Evolutionary conservation across 2,888 invertebrate species (phyloP).

Genomic region (Ectropis crepuscularia): DNA sequence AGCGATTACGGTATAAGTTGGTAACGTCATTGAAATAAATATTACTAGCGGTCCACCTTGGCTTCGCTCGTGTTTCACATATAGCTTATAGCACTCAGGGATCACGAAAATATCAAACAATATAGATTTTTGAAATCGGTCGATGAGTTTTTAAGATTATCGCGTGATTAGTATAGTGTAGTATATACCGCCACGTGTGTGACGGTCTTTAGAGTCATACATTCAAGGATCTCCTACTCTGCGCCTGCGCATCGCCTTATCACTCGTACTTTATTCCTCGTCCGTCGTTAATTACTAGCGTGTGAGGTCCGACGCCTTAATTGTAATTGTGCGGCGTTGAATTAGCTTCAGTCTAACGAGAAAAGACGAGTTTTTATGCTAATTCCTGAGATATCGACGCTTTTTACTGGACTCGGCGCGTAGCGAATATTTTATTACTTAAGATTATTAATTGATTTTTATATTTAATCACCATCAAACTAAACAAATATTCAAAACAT

Average conservation of each 20-base stretch:
- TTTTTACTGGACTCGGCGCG: slow-evolving; percentile 12
- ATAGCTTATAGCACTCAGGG: too few species aligned
- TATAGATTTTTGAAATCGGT: too few species aligned
- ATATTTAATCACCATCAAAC: neutral
- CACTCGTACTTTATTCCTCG: slow-evolving; percentile 47
- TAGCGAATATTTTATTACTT: slow-evolving; percentile 3
- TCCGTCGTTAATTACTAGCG: slow-evolving; percentile 66
- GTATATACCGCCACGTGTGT: too few species aligned
- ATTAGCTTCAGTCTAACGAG: slow-evolving; percentile 40
- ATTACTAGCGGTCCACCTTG: too few species aligned
- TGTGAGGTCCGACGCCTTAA: slow-evolving; percentile 75
- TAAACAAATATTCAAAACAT: too few species aligned
- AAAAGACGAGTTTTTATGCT: slow-evolving; percentile 24
- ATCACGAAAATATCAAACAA: too few species aligned
- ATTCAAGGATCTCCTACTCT: neutral
- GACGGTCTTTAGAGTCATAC: neutral
- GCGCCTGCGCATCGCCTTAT: slow-evolving; percentile 39
- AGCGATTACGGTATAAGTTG: too few species aligned
- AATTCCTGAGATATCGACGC: slow-evolving; percentile 22
- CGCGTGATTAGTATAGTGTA: too few species aligned
- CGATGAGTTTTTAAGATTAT: too few species aligned
- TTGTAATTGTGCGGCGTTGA: slow-evolving; percentile 66
- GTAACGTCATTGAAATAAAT: too few species aligned
- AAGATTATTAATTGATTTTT: slow-evolving; percentile 3
- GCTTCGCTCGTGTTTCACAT: too few species aligned